Conservation (phyloP, 2,113 vertebrate species). For the Haemorhous mexicanus region DNA sequence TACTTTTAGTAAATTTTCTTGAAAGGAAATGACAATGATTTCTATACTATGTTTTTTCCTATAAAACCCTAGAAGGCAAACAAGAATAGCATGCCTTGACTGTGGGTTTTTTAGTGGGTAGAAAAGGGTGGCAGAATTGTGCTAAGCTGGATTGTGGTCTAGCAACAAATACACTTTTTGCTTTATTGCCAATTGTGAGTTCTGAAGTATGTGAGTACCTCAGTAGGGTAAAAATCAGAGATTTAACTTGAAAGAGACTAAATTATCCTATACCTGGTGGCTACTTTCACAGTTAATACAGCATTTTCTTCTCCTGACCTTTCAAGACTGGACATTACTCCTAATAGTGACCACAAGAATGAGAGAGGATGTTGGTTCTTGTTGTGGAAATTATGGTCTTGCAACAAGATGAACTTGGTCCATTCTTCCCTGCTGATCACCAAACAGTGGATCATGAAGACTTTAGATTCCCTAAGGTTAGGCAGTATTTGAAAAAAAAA, state of each 20-base stretch:
- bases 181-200: not conserved
- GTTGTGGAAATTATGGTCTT: not conserved
- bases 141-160: not conserved
- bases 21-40: not conserved
- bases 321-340: not conserved
- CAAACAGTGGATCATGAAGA: constrained; percentile 7
- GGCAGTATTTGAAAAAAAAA: not conserved
- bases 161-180: not conserved
- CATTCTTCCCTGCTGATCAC: constrained; percentile 36
- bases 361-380: not conserved
- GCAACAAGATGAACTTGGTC: not conserved
- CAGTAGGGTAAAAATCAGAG: not conserved
- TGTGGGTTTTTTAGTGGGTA: not conserved
- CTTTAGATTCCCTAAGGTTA: not conserved
- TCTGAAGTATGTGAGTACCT: not conserved
- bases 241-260: not conserved
- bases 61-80: not conserved
- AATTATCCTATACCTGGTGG: not conserved
- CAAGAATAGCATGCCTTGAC: not conserved
- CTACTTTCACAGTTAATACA: not conserved
- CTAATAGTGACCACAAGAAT: not conserved
- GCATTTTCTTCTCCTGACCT: not conserved
- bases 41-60: not conserved
- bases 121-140: not conserved
- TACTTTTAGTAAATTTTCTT: not conserved